A percentile compares a stretch with the other conserved stretches of the same genome.
Evolutionary conservation across 2,113 vertebrate genomes (phyloP).

Genomic region (Oreotrochilus melanogaster): DNA sequence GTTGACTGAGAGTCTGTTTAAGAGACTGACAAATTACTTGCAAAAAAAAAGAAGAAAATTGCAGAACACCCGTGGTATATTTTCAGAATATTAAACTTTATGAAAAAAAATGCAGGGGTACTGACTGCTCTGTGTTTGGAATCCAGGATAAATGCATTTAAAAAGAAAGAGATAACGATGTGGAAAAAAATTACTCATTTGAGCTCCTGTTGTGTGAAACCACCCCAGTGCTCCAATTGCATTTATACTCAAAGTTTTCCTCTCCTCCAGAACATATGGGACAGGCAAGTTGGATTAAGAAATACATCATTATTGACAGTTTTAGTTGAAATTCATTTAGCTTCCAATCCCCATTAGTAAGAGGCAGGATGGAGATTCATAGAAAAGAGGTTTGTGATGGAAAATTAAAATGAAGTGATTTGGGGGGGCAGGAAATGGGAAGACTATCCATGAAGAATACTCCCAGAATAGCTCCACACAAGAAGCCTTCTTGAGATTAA

Average conservation of each 20-base stretch:
- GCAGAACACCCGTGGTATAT: neutral
- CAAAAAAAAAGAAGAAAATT: neutral
- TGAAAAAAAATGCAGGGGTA: neutral
- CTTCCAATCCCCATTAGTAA: neutral
- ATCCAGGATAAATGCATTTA: neutral
- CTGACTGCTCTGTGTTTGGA: neutral
- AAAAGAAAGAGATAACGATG: neutral
- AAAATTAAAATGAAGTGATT: neutral
- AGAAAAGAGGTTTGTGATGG: neutral
- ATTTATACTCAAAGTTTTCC: neutral
- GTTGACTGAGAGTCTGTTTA: neutral
- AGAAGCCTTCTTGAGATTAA: constrained; percentile 45
- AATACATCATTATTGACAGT: neutral
- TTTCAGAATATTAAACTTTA: neutral
- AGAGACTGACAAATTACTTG: neutral
- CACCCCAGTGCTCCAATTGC: neutral
- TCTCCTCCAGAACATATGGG: neutral
- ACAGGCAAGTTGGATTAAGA: neutral
- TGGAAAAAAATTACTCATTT: neutral
- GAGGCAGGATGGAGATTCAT: neutral
- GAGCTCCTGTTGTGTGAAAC: neutral
- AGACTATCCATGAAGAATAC: neutral
- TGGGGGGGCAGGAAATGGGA: neutral
- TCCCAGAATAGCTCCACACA: neutral
- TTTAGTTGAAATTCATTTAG: neutral